phyloP scores from a whole-genome alignment of 2,113 vertebrate genomes.

The Oriolus oriolus region DNA sequence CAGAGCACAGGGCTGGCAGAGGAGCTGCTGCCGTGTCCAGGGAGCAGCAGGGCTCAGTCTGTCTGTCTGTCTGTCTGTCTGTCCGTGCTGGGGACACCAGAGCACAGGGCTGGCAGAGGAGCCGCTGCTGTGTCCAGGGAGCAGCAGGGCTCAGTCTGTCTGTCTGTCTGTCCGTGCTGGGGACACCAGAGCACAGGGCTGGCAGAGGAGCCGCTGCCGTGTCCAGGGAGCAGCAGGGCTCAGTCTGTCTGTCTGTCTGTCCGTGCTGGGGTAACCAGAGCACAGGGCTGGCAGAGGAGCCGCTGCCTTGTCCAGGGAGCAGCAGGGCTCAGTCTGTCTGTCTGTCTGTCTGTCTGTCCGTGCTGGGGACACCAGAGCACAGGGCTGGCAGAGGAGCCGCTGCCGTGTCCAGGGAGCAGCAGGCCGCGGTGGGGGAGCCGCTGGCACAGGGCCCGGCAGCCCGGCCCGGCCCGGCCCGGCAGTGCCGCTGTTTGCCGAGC shows the following conservation, averaged over 20 bases:
- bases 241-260: not conserved
- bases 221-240: not conserved
- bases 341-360: not conserved
- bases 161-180: accelerated
- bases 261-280: too few relatives aligned
- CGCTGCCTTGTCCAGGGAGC: too few relatives aligned
- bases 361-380: not conserved
- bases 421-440: accelerated
- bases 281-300: too few relatives aligned
- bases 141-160: accelerated
- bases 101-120: not conserved
- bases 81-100: not conserved
- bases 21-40: too few relatives aligned
- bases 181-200: not conserved
- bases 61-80: not conserved
- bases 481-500: accelerated
- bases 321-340: too few relatives aligned
- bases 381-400: not conserved
- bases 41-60: too few relatives aligned
- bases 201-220: not conserved
- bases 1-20: too few relatives aligned
- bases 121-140: accelerated
- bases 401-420: not conserved
- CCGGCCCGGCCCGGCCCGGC: not conserved
- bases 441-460: not conserved